phyloP scores from a whole-genome alignment of 2,113 vertebrate species.

The Hydropotes inermis region DNA sequence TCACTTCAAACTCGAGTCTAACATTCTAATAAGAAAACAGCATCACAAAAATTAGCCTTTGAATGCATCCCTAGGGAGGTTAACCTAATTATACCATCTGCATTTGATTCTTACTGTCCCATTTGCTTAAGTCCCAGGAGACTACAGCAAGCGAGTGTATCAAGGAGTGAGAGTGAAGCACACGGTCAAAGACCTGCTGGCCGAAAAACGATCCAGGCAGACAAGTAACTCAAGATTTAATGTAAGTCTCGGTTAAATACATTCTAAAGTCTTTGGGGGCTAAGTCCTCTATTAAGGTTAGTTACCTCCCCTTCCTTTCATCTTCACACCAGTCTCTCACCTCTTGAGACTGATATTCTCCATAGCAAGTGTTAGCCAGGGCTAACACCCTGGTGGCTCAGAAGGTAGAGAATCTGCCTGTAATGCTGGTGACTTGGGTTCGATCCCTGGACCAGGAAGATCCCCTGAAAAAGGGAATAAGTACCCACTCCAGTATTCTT shows the following conservation, averaged over 20 bases:
- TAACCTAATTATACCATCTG: background rate
- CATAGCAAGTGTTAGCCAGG: background rate
- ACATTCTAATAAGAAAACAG: background rate
- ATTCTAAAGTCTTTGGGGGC: background rate
- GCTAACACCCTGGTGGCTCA: background rate
- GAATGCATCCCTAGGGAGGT: background rate
- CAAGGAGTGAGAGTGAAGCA: conserved; percentile 97
- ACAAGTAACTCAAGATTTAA: conserved; percentile 83
- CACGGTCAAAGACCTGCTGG: conserved; percentile 97
- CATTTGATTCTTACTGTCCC: background rate
- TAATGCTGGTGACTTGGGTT: background rate
- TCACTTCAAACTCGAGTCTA: background rate
- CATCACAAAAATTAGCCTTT: background rate
- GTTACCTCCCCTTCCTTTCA: background rate
- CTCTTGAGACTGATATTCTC: background rate
- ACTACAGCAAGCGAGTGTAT: conserved; percentile 93
- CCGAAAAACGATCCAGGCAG: conserved; percentile 92
- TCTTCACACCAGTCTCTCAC: background rate
- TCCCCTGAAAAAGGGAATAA: background rate
- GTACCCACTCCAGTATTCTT: background rate
- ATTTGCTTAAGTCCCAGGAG: conserved; percentile 80
- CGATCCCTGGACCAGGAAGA: background rate
- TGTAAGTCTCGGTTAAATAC: conserved; percentile 82
- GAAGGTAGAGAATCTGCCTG: background rate
- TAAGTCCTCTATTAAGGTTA: background rate